A percentile compares a stretch with the other conserved stretches of the same genome.
phyloP scores from a whole-genome alignment of 2,888 invertebrate genomes.

The Cosmopolites sordidus region DNA sequence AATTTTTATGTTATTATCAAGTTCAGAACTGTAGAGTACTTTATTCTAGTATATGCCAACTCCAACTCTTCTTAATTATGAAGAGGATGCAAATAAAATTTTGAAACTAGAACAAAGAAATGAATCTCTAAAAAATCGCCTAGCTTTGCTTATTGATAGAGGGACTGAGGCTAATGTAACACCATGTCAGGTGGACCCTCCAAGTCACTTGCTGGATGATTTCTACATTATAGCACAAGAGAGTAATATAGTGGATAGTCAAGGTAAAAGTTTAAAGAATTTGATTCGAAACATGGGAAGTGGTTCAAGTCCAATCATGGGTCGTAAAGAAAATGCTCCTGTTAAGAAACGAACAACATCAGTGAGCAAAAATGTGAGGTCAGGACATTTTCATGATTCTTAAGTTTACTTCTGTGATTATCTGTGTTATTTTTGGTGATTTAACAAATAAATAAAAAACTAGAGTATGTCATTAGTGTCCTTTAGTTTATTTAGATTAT shows the following conservation, averaged over 20 bases:
- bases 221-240: conserved; percentile 87
- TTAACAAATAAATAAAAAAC: not conserved
- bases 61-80: conserved; percentile 79
- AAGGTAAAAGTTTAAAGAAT: conserved; percentile 72
- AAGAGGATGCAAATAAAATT: conserved; percentile 77
- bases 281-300: conserved; percentile 78
- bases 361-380: conserved; percentile 20
- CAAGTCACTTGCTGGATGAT: conserved; percentile 81
- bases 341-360: conserved; percentile 44
- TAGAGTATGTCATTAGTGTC: not conserved
- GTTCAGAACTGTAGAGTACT: not conserved
- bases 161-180: conserved; percentile 50
- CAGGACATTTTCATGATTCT: conserved; percentile 28
- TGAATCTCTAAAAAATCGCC: conserved; percentile 59
- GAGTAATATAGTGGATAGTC: conserved; percentile 56
- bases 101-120: conserved; percentile 82
- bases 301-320: conserved; percentile 74
- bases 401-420: conserved; percentile 4
- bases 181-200: conserved; percentile 64
- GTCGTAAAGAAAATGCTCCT: conserved; percentile 59
- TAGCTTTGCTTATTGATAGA: conserved; percentile 52
- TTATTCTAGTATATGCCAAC: conserved; percentile 73
- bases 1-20: conserved; percentile 30
- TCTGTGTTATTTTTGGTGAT: not conserved
- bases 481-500: not conserved